Evolutionary conservation across 1,140 invertebrate genomes (phyloP).

Genomic region (Xylocopa sonorina): DNA sequence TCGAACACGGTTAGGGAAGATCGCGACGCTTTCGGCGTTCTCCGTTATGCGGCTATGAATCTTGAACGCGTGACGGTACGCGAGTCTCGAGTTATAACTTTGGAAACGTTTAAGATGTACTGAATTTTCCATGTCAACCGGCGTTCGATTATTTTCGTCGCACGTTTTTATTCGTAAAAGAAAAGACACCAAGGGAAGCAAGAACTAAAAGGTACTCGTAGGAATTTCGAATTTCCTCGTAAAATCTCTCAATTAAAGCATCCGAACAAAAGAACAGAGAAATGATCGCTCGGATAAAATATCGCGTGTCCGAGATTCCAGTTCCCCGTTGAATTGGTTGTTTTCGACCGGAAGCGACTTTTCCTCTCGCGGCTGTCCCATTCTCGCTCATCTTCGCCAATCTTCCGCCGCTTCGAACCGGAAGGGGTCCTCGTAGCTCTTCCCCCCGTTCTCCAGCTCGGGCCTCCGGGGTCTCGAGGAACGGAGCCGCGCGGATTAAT

Average conservation of each 20-base stretch:
- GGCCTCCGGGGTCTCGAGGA: slow-evolving; percentile 16
- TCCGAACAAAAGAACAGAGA: background rate
- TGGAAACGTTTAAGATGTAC: background rate
- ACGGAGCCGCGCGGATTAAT: slow-evolving; percentile 58
- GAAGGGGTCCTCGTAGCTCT: slow-evolving; percentile 48
- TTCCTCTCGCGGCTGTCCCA: slow-evolving; percentile 19
- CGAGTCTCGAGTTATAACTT: background rate
- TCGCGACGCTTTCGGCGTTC: background rate
- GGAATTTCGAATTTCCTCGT: background rate
- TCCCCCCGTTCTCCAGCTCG: background rate
- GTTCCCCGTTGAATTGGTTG: background rate
- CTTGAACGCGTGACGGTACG: background rate
- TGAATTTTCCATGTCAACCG: background rate
- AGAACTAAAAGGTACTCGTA: background rate
- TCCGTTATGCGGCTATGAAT: background rate
- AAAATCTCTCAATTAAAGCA: background rate
- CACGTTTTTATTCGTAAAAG: no score
- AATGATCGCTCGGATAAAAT: background rate
- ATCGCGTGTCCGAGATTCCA: background rate
- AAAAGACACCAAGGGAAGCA: no score
- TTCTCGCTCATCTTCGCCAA: slow-evolving; percentile 61
- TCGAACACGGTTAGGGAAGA: background rate
- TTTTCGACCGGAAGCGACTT: slow-evolving; percentile 13
- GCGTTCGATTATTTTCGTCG: background rate
- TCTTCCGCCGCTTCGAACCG: slow-evolving; percentile 49